These are phyloP conservation scores for Alviniconcha strummeri DNA, from an alignment of 2,888 invertebrate species.

Conservation along the genomic window DNA sequence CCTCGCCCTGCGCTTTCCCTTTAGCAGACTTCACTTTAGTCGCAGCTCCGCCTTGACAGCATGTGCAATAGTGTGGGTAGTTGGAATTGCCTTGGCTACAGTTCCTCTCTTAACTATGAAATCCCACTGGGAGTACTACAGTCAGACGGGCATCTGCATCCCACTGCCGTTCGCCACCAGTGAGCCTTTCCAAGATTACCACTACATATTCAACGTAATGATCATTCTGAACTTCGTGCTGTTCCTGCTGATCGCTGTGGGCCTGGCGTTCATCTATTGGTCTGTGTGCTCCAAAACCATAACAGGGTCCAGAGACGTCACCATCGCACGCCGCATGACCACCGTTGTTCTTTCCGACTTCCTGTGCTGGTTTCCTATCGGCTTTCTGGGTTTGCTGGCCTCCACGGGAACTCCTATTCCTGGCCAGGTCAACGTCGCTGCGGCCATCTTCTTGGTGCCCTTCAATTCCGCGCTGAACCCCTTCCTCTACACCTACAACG, in stretches of 20 bases:
- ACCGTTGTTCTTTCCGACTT: neutral
- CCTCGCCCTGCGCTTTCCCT: no score
- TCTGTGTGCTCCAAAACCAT: slow-evolving; percentile 36
- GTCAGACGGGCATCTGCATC: slow-evolving; percentile 66
- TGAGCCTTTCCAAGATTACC: slow-evolving; percentile 67
- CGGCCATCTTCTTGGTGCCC: neutral
- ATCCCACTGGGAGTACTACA: slow-evolving; percentile 55
- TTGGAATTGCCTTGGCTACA: slow-evolving; percentile 55
- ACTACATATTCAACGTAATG: slow-evolving; percentile 67
- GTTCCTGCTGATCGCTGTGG: slow-evolving; percentile 64
- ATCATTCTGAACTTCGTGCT: slow-evolving; percentile 63
- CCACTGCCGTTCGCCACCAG: slow-evolving; percentile 67
- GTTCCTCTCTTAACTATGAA: slow-evolving; percentile 59
- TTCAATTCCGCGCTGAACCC: slow-evolving; percentile 7
- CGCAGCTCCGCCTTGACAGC: no score
- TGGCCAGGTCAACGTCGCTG: slow-evolving; percentile 13
- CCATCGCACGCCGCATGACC: neutral
- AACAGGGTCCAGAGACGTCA: neutral
- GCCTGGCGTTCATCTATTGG: slow-evolving; percentile 66
- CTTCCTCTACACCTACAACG: slow-evolving; percentile 3
- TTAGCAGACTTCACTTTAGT: no score
- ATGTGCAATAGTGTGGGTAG: slow-evolving; percentile 50
- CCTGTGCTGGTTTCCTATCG: slow-evolving; percentile 16
- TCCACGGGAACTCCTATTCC: neutral
- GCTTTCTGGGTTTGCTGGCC: slow-evolving; percentile 5